Evolutionary conservation across 2,113 vertebrate species (phyloP), one percentile per base, ranked within the genome.

Genomic region (Forbesichthys papilliferus): DNA sequence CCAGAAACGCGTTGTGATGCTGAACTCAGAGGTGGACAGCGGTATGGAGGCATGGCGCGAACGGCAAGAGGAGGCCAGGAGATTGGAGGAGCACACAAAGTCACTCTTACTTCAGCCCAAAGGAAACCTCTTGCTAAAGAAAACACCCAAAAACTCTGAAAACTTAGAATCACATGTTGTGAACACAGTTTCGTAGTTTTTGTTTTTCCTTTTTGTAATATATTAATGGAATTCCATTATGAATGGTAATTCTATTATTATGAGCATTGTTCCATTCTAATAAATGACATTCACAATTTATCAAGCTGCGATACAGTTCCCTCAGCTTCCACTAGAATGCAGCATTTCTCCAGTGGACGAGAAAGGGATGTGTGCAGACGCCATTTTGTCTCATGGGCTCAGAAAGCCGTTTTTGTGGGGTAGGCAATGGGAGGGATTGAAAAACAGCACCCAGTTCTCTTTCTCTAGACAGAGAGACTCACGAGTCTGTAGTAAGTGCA

Each of bases 1-100:
- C 48, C 89, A 97, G 95, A 91, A 89, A 69, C 92, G 95, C 48
- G 90, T 96, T 8, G 90, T 94, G 73, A 76, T 91, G 89, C 84
- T 97, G 56, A 92, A 64, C 68, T 74, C 88, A 1, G 95, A 97
- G 86, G 72, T 97, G 75, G 94, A 96, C 75, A 54, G 64, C 71
- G 95, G 93, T 1, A 87, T 96, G 0, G 83, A 93, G 67, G 42
- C 11, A 3, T 95, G 93, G 93, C 62, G 64, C 4, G 47, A 90
- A 11, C 89, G 53, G 61, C 83, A 83, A 68, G 86, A 91, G 7
- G 78, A 88, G 27, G 81, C 84, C 27, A 60, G 80, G 57, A 63
- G 73, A 49, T 14, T 66, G 48, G 87, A 89, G 66, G 83, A 92
- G 49, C 79, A 85, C 54, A 89, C 87, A 49, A 87, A 82, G 68